Conservation (phyloP, 23 tunicate species). For the Halocynthia roretzi region DNA sequence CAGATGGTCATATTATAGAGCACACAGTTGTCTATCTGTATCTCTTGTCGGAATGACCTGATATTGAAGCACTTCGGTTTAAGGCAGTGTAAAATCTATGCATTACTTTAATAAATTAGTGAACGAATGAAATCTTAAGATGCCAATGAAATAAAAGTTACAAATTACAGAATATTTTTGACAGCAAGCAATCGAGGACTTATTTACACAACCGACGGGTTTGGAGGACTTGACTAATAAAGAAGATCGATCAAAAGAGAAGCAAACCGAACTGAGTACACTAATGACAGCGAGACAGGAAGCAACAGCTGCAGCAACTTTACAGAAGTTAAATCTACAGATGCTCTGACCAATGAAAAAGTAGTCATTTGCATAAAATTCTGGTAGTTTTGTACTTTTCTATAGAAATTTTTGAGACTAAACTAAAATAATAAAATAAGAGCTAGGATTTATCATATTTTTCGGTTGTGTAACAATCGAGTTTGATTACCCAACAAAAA, state of each 20-base stretch:
- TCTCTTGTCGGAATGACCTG: slow-evolving; percentile 22
- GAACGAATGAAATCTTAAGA: too few species aligned
- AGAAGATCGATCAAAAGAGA: background rate
- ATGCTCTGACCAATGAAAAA: too few species aligned
- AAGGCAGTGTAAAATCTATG: background rate
- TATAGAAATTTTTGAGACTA: too few species aligned
- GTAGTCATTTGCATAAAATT: background rate
- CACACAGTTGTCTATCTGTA: background rate
- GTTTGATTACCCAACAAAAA: too few species aligned
- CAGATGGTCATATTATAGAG: slow-evolving; percentile 18
- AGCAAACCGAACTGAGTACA: background rate
- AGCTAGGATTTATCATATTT: too few species aligned
- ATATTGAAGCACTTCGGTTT: slow-evolving; percentile 1
- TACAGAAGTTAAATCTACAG: too few species aligned
- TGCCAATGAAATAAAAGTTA: too few species aligned
- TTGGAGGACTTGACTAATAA: slow-evolving; percentile 35
- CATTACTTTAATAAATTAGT: too few species aligned
- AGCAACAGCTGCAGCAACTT: slow-evolving; percentile 49
- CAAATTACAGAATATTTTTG: too few species aligned
- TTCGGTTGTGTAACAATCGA: too few species aligned
- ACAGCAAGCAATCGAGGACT: slow-evolving; percentile 46
- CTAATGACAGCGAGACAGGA: slow-evolving; percentile 55
- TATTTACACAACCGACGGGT: slow-evolving; percentile 68
- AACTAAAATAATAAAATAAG: too few species aligned
- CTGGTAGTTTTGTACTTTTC: too few species aligned